Evolutionary conservation across 2,797 vertebrate genomes (phyloP).

Genomic region (Sebastes iracundus): DNA sequence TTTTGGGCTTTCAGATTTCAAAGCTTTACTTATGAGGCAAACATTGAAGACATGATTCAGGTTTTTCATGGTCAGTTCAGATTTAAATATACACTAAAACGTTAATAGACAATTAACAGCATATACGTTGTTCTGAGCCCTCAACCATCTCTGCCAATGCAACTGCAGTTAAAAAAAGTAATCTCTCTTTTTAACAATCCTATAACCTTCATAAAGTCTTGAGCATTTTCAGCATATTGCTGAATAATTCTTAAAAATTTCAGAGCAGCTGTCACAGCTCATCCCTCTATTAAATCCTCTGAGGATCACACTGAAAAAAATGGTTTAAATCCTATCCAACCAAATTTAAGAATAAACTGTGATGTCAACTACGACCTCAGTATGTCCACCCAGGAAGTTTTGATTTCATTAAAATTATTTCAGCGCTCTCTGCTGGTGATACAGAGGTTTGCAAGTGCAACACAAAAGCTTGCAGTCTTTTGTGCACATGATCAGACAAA

Average conservation of each 20-base stretch:
- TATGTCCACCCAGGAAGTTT: not conserved
- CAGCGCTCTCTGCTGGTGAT: slow-evolving; percentile 59
- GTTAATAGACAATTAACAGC: not conserved
- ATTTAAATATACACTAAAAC: not conserved
- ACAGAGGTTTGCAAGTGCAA: not conserved
- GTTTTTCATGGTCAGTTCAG: not conserved
- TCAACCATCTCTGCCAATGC: not conserved
- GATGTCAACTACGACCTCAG: slow-evolving; percentile 3
- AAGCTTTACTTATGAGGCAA: too few relatives aligned
- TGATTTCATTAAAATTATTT: not conserved
- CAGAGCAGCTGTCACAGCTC: slow-evolving; percentile 11
- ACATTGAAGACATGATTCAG: too few relatives aligned
- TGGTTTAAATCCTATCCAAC: not conserved
- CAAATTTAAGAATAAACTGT: not conserved
- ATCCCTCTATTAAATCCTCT: not conserved
- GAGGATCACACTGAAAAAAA: not conserved
- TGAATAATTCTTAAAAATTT: not conserved
- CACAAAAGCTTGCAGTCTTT: not conserved
- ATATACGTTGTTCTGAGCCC: not conserved
- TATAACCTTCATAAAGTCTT: not conserved
- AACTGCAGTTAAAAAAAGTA: not conserved
- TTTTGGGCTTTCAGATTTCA: too few relatives aligned
- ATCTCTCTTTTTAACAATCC: not conserved
- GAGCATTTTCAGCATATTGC: not conserved
- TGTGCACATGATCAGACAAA: not conserved